Evolutionary conservation across 2,797 vertebrate species (phyloP), one percentile per base, ranked within the genome.

Genomic region (Sebastes flavidus): DNA sequence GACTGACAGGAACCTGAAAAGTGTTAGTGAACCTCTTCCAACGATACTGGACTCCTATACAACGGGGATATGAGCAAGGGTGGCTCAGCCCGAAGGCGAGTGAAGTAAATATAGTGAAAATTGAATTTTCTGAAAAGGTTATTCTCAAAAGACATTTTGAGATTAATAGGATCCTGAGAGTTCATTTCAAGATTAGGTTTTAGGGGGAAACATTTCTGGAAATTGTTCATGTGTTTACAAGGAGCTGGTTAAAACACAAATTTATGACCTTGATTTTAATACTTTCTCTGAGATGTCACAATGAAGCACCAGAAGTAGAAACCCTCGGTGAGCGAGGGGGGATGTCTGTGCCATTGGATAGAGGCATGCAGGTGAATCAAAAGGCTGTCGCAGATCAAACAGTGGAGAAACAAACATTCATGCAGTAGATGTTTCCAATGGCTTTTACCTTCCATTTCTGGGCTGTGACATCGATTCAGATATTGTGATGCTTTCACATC

Each of bases 301-400:
- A 24, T 67, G 10, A 61, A 85, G 90, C 89, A 86, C 87, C 87
- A 89, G 89, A 90, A 87, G 87, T 65, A 88, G 91, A 91, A 78
- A 76, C 60, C 54, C 72, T 87, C 29, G 6, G 65, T 78, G 84
- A 88, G 82, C 65, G 16, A 24, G 60, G 36, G 58, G 65, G 67
- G 56, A 13, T 72, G 72, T 88, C 52, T 36, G 67, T 62, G 68
- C 86, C 90, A 90, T 92, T 91, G 91, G 86, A 89, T 72, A 58
- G 49, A 85, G 42, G 55, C 92, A 94, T 94, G 94, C 93, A 91
- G 68, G 87, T 80, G 81, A 84, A 85, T 86, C 80, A 84, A 83
- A 83, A 84, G 78, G 79, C 90, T 46, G 22, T 65, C 20, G 62
- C 80, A 87, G 79, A 61, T 86, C 78, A 89, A 87, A 87, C 70